Percentiles rank a stretch among this genome's conserved stretches.
phyloP scores from a whole-genome alignment of 2,888 invertebrate species.

The Podotricha telesiphe region DNA sequence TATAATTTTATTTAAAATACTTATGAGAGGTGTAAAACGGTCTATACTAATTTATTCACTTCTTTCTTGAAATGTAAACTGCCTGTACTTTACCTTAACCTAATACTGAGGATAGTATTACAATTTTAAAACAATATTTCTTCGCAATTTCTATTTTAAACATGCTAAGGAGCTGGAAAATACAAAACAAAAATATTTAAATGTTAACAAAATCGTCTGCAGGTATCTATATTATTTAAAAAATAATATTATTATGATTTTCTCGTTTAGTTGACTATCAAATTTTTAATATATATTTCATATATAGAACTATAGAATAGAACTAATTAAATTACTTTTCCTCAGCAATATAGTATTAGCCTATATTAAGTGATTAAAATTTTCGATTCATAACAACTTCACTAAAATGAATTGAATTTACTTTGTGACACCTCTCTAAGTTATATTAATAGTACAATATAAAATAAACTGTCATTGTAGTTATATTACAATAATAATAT shows the following conservation, averaged over 20 bases:
- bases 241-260: constrained; percentile 22
- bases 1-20: constrained; percentile 40
- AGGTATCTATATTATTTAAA: constrained; percentile 14
- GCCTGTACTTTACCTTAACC: constrained; percentile 41
- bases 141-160: neutral
- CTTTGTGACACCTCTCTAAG: constrained; percentile 42
- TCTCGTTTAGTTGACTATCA: constrained; percentile 17
- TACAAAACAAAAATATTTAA: neutral
- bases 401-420: constrained; percentile 39
- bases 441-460: constrained; percentile 35
- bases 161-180: neutral
- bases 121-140: constrained; percentile 18
- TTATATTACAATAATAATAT: constrained; percentile 35
- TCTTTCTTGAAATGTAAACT: constrained; percentile 34
- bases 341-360: constrained; percentile 32
- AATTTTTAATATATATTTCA: neutral
- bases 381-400: constrained; percentile 32
- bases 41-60: constrained; percentile 35
- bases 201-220: neutral
- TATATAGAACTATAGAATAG: neutral
- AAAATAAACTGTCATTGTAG: constrained; percentile 38
- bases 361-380: constrained; percentile 36
- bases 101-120: constrained; percentile 39
- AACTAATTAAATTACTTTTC: too few species aligned
- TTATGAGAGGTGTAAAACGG: constrained; percentile 43